Conservation (phyloP, 2,113 vertebrate genomes). For the Menura novaehollandiae region DNA sequence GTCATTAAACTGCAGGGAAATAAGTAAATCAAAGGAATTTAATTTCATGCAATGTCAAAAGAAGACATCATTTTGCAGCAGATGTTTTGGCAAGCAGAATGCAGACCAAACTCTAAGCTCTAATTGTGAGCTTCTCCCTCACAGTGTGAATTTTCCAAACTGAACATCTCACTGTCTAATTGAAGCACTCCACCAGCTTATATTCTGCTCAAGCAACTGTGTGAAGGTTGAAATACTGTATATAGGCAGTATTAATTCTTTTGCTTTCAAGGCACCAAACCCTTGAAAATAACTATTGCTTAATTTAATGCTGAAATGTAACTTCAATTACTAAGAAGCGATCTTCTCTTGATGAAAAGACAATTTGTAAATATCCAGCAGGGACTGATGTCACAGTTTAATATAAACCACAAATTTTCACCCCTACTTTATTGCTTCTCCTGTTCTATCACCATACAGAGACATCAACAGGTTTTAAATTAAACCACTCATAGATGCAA, state of each 20-base stretch:
- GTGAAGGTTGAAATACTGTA: background rate
- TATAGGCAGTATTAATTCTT: background rate
- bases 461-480: background rate
- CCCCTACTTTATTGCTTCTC: background rate
- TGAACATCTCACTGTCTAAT: background rate
- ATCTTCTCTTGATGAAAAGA: background rate
- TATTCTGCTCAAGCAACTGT: background rate
- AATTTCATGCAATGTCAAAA: background rate
- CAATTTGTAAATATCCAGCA: background rate
- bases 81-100: slow-evolving; percentile 11
- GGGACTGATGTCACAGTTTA: background rate
- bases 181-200: slow-evolving; percentile 10
- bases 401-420: background rate
- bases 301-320: background rate
- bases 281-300: background rate
- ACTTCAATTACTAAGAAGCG: background rate
- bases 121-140: slow-evolving; percentile 1
- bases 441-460: background rate
- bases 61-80: background rate
- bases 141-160: background rate
- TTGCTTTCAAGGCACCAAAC: background rate
- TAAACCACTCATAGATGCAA: background rate
- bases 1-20: background rate
- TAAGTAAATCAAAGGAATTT: background rate
- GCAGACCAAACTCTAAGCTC: background rate